These are phyloP conservation scores for Hydractinia echinata DNA, from an alignment of 30 jellyfish, hydroid and myxozoan species.

Conservation along the genomic window DNA sequence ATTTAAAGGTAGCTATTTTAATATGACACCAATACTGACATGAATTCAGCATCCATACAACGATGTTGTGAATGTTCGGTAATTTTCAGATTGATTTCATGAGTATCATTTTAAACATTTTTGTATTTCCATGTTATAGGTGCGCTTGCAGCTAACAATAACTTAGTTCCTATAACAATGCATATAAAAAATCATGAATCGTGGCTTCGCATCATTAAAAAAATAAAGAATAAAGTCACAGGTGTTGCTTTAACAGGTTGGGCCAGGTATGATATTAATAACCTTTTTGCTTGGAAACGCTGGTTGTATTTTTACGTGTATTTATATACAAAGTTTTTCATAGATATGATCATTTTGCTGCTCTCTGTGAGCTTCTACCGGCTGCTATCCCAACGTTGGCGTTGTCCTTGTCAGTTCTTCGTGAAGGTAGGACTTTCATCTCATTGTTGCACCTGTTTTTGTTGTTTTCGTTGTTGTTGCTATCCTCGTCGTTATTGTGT, in stretches of 20 bases:
- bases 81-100: background rate
- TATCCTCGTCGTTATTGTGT: background rate
- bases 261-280: slow-evolving; percentile 40
- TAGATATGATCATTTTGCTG: slow-evolving; percentile 51
- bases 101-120: background rate
- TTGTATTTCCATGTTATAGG: slow-evolving; percentile 20
- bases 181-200: slow-evolving; percentile 49
- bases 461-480: background rate
- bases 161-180: slow-evolving; percentile 44
- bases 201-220: slow-evolving; percentile 28
- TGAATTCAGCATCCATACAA: no score
- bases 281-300: background rate
- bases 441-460: background rate
- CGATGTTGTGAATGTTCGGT: no score
- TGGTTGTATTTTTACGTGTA: background rate
- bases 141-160: slow-evolving; percentile 40
- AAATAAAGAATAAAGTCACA: slow-evolving; percentile 12
- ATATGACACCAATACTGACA: no score
- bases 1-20: slow-evolving; percentile 21
- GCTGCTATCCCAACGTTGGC: slow-evolving; percentile 52
- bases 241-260: slow-evolving; percentile 63
- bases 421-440: slow-evolving; percentile 19
- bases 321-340: background rate
- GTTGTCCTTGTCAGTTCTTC: slow-evolving; percentile 31
- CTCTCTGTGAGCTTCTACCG: slow-evolving; percentile 55